Base-by-base conservation (phyloP, 2,797 vertebrate species). In the Bradypodion ventrale region DNA sequence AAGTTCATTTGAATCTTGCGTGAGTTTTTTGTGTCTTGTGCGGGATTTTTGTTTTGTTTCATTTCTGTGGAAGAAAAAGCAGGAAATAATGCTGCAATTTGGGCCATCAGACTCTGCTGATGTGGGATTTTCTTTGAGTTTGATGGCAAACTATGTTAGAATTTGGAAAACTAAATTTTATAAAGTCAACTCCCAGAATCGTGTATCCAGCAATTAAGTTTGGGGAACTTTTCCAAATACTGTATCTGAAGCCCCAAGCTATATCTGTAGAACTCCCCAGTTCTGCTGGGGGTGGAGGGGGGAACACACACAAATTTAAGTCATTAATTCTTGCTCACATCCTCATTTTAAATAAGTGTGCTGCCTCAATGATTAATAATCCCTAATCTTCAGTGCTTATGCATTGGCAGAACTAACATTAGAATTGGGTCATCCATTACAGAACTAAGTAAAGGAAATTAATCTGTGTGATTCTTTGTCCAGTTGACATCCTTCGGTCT, bases 381-480 rank as follows among this genome's bases (percentile, higher is more conserved):
- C 63, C 40, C 15, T 12, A 42, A 2, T 4, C 63, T 78, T 2
- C 40, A 79, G 23, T 3, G 42, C n/a, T 62, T 9, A 65, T 62
- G 42, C 40, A n/a, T 32, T 85, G 78, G 84, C 84, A 46, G 5
- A 25, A 65, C 19, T 46, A 81, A 27, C 49, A 25, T 81, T 81
- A 85, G 25, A 69, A 76, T 77, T 69, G 81, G 56, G 44, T 85
- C 63, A 77, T 85, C 87, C 62, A 56, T 81, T 76, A 52, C 0
- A 84, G 66, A 78, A 87, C 68, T 40, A 35, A 12, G 9, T 77
- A 40, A 76, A 81, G 80, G 66, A 90, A 89, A 91, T 87, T 56
- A 81, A 84, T 82, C 78, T 82, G 35, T 89, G n/a, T 85, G 42
- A 32, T 87, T 89, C 70, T 91, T 93, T 84, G 13, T 87, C 62